phyloP scores from a whole-genome alignment of 2,113 vertebrate genomes.

The Thalassarche chlororhynchos region DNA sequence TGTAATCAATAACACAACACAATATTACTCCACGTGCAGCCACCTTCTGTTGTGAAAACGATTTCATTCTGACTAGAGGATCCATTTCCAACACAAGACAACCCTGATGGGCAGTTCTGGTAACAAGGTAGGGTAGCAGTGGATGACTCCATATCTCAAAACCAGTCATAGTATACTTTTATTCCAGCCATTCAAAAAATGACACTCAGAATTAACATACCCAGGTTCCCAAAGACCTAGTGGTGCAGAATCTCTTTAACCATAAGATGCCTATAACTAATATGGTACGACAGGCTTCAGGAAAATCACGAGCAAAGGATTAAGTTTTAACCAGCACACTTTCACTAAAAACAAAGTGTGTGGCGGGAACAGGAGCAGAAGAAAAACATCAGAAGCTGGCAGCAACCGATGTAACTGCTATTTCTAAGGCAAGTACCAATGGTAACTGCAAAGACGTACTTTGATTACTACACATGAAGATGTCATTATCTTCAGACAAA shows the following conservation, averaged over 20 bases:
- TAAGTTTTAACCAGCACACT: background rate
- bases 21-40: background rate
- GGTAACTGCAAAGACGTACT: background rate
- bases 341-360: background rate
- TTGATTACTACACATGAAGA: background rate
- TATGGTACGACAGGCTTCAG: background rate
- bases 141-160: background rate
- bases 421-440: background rate
- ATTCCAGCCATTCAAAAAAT: background rate
- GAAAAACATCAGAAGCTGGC: background rate
- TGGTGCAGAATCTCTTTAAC: background rate
- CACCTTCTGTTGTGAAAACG: background rate
- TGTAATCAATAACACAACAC: background rate
- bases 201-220: background rate
- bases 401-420: background rate
- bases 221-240: background rate
- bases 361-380: rapidly evolving
- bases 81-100: background rate
- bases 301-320: background rate
- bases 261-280: background rate
- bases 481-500: background rate
- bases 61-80: background rate
- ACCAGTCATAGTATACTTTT: background rate
- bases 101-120: background rate
- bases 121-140: background rate